phyloP scores from a whole-genome alignment of 2,888 invertebrate genomes.

The Pecten maximus region DNA sequence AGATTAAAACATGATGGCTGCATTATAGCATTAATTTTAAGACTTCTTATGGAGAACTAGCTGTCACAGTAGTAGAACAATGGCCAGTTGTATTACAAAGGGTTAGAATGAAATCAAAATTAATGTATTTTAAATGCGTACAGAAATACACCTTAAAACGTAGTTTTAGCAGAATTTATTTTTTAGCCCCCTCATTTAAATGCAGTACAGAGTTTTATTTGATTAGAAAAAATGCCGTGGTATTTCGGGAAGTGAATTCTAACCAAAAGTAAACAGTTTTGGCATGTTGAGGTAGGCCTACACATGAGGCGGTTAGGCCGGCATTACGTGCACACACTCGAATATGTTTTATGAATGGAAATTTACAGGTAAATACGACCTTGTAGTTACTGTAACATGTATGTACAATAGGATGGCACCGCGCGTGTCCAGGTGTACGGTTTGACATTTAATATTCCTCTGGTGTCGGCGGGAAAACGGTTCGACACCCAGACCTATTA shows the following conservation, averaged over 20 bases:
- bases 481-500: background rate
- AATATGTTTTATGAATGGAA: slow-evolving; percentile 10
- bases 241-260: background rate
- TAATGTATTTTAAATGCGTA: no score
- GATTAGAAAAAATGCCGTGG: background rate
- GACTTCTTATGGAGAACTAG: no score
- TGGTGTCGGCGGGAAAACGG: background rate
- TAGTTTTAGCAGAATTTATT: no score
- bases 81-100: no score
- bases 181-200: background rate
- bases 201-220: background rate
- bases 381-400: background rate
- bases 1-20: no score
- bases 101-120: no score
- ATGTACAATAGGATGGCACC: background rate
- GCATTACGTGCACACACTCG: background rate
- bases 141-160: no score
- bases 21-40: no score
- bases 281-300: background rate
- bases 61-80: no score
- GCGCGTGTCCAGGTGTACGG: background rate
- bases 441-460: slow-evolving; percentile 8
- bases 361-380: slow-evolving; percentile 21
- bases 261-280: background rate
- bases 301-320: background rate